phyloP scores from a whole-genome alignment of 2,888 invertebrate genomes.

The Labia minor region DNA sequence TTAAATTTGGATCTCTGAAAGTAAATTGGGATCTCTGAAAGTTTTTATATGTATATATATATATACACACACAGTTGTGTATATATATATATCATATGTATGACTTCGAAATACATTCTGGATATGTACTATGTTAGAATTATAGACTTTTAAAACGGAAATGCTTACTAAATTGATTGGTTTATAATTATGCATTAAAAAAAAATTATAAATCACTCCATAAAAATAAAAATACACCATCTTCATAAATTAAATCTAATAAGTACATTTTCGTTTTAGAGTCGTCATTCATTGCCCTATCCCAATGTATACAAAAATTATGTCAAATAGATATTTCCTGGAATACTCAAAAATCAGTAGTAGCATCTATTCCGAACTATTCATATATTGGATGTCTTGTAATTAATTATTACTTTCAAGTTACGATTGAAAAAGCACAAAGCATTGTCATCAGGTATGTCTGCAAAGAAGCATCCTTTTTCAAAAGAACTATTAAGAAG shows the following conservation, averaged over 20 bases:
- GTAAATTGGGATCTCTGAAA: background rate
- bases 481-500: background rate
- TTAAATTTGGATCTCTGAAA: background rate
- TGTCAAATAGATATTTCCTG: slow-evolving; percentile 7
- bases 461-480: background rate
- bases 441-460: background rate
- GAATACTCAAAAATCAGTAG: slow-evolving; percentile 3
- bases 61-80: too few relatives aligned
- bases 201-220: background rate
- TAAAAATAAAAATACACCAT: background rate
- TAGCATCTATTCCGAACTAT: background rate
- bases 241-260: background rate
- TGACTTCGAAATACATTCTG: background rate
- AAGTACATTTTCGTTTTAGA: background rate
- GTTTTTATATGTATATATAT: too few relatives aligned
- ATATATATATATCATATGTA: background rate
- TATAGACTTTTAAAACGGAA: background rate
- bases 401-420: background rate
- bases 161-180: background rate
- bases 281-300: background rate
- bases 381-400: background rate
- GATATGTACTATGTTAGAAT: background rate
- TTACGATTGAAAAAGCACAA: background rate
- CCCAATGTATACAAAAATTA: slow-evolving; percentile 1
- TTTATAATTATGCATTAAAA: too few relatives aligned